These are phyloP conservation scores for Magallana nippona DNA, from an alignment of 2,888 invertebrate species.

Conservation along the genomic window DNA sequence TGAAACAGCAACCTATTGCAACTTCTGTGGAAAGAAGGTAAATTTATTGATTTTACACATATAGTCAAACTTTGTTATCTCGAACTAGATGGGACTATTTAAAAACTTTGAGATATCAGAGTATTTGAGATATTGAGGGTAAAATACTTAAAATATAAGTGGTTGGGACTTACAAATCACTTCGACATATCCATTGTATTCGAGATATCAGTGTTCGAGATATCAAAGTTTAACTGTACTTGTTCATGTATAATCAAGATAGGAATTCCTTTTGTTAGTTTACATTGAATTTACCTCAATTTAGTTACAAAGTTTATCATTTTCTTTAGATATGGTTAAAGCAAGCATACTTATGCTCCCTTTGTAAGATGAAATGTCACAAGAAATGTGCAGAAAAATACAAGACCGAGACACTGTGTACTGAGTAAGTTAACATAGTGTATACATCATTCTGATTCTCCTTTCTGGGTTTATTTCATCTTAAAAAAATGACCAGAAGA, in stretches of 20 bases:
- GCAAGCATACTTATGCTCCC: conserved; percentile 94
- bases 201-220: too few species aligned
- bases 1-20: conserved; percentile 92
- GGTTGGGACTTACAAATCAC: too few species aligned
- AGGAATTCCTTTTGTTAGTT: neutral
- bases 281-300: neutral
- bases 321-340: conserved; percentile 94
- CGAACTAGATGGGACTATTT: too few species aligned
- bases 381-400: conserved; percentile 96
- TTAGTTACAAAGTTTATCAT: neutral
- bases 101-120: too few species aligned
- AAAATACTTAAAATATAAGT: too few species aligned
- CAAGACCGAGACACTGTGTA: conserved; percentile 86
- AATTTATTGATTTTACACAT: conserved; percentile 31
- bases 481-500: too few species aligned
- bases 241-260: neutral
- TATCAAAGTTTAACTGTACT: too few species aligned
- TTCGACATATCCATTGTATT: too few species aligned
- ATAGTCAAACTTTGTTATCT: too few species aligned
- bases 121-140: too few species aligned
- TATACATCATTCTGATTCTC: neutral
- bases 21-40: conserved; percentile 96
- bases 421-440: conserved; percentile 64
- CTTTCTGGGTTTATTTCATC: neutral
- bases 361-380: conserved; percentile 94